Conservation (phyloP, 2,113 vertebrate genomes). For the Anolis sagrei region DNA sequence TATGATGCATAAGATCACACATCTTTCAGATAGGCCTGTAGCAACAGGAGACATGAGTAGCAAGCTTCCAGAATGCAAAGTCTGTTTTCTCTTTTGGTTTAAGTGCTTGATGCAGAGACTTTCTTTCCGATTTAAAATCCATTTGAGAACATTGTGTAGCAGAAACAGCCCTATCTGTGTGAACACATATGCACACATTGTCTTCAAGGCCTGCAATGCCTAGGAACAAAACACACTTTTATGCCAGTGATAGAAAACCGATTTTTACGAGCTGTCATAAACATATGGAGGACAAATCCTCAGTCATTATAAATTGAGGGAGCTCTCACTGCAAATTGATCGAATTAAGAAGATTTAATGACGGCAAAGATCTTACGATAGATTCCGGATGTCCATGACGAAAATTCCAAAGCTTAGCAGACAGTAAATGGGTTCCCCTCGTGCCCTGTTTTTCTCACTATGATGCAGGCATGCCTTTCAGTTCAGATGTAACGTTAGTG, state of each 20-base stretch:
- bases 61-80: conserved; percentile 3
- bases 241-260: neutral
- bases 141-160: neutral
- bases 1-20: neutral
- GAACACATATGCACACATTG: neutral
- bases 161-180: neutral
- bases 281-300: conserved; percentile 23
- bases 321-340: neutral
- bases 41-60: neutral
- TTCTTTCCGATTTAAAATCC: neutral
- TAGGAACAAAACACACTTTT: neutral
- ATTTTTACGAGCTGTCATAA: conserved; percentile 12
- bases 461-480: neutral
- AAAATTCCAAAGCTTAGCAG: neutral
- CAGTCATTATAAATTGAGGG: conserved; percentile 14
- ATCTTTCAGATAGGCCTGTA: neutral
- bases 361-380: neutral
- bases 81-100: neutral
- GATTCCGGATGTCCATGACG: neutral
- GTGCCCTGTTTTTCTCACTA: neutral
- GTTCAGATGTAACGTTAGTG: neutral
- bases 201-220: conserved; percentile 8
- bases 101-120: neutral
- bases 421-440: neutral
- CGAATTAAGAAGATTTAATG: conserved; percentile 20